Evolutionary conservation across 2,797 vertebrate genomes (phyloP).

Genomic region (Malacoraja senta): DNA sequence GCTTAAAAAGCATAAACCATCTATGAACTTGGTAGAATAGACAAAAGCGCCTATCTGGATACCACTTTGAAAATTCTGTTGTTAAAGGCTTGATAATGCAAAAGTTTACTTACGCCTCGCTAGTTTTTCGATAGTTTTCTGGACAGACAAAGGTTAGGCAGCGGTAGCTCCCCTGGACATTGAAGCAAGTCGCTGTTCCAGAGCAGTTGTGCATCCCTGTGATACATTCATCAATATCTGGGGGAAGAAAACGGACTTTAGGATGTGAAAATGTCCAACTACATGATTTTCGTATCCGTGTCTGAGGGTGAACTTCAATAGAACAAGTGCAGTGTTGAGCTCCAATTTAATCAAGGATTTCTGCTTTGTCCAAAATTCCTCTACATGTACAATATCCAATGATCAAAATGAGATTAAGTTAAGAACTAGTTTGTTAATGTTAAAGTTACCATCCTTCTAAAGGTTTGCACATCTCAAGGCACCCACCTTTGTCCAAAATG

Average conservation of each 20-base stretch:
- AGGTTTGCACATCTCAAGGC: neutral
- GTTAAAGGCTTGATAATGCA: neutral
- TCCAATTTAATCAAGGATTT: neutral
- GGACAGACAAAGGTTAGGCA: slow-evolving; percentile 85
- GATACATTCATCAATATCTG: slow-evolving; percentile 89
- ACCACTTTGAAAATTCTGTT: neutral
- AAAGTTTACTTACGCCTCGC: slow-evolving; percentile 78
- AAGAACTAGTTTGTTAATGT: neutral
- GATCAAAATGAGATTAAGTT: too few species aligned
- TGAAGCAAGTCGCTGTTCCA: slow-evolving; percentile 85
- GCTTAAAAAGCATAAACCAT: neutral
- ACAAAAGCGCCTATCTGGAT: neutral
- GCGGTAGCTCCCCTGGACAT: slow-evolving; percentile 81
- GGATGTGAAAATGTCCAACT: neutral
- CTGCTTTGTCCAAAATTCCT: neutral
- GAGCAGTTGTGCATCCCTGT: slow-evolving; percentile 78
- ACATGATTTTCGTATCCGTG: neutral
- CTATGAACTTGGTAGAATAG: neutral
- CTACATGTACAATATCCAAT: neutral
- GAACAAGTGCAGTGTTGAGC: neutral
- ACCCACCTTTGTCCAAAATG: neutral
- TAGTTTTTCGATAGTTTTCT: slow-evolving; percentile 73
- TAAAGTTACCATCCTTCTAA: neutral
- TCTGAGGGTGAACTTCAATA: neutral
- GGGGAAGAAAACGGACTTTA: neutral